These are phyloP conservation scores for Pandemis heparana DNA, from an alignment of 2,888 invertebrate species.

Conservation along the genomic window DNA sequence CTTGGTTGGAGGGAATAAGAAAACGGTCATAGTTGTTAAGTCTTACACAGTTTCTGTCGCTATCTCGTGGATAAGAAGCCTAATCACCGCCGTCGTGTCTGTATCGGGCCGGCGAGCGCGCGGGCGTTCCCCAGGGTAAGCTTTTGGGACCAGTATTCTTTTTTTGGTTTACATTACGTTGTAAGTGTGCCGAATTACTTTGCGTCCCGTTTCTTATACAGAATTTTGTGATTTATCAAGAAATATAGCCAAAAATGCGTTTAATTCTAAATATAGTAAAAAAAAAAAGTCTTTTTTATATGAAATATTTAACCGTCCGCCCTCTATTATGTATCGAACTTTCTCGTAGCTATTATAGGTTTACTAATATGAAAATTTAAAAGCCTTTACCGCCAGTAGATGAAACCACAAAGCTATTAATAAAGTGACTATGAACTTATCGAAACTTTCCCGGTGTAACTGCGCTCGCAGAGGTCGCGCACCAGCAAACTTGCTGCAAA, in stretches of 20 bases:
- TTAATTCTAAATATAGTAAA: not conserved
- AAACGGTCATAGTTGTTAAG: slow-evolving; percentile 85
- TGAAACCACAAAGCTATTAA: slow-evolving; percentile 68
- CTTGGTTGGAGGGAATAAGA: slow-evolving; percentile 83
- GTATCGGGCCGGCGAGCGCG: slow-evolving; percentile 81
- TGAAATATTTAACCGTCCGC: too few relatives aligned
- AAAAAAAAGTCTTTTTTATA: too few relatives aligned
- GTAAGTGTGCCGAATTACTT: slow-evolving; percentile 85
- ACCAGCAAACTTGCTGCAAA: slow-evolving; percentile 79
- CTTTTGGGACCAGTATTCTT: slow-evolving; percentile 85
- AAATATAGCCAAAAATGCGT: slow-evolving; percentile 57
- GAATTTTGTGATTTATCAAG: slow-evolving; percentile 73
- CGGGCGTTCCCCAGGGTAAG: slow-evolving; percentile 80
- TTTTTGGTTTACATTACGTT: slow-evolving; percentile 83
- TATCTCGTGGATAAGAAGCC: slow-evolving; percentile 85
- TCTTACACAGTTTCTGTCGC: slow-evolving; percentile 85
- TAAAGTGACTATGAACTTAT: slow-evolving; percentile 80
- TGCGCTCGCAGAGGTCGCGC: slow-evolving; percentile 75
- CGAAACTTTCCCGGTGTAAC: slow-evolving; percentile 73
- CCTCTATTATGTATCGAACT: too few relatives aligned
- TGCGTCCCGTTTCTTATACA: slow-evolving; percentile 75
- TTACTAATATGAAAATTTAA: not conserved
- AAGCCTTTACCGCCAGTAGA: slow-evolving; percentile 21
- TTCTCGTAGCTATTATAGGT: too few relatives aligned
- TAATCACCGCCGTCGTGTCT: slow-evolving; percentile 86